Evolutionary conservation across 2,113 vertebrate genomes (phyloP).

Genomic region (Phylloscopus trochiloides): DNA sequence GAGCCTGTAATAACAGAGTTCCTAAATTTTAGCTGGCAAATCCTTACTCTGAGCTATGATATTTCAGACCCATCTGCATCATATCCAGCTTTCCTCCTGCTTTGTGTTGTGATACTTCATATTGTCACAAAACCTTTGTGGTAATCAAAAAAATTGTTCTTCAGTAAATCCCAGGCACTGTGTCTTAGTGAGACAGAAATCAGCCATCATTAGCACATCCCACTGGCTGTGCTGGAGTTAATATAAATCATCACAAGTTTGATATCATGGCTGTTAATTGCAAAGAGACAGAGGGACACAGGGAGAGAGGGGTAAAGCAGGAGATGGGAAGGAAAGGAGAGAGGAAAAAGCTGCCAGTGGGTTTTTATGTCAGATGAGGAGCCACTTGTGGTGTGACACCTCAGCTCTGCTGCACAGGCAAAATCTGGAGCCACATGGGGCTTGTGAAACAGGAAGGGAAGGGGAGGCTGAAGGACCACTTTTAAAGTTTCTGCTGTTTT

Average conservation of each 20-base stretch:
- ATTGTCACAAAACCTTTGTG: background rate
- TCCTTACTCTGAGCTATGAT: background rate
- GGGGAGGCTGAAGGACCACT: background rate
- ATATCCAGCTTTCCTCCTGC: background rate
- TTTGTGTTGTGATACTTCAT: background rate
- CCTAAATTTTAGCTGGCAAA: background rate
- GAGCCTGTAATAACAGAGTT: background rate
- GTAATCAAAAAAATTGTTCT: background rate
- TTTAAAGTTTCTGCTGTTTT: background rate
- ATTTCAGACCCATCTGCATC: background rate
- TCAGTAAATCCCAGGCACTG: background rate
- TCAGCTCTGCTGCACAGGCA: background rate
- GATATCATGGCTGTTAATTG: background rate
- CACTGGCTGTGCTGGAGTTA: background rate
- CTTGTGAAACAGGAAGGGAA: background rate
- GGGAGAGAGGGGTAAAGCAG: background rate
- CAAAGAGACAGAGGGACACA: background rate
- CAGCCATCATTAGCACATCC: background rate
- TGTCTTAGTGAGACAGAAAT: background rate
- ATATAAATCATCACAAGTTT: background rate
- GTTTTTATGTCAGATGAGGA: background rate
- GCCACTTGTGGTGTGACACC: background rate
- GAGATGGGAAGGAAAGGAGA: background rate
- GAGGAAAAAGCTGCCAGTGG: rapidly evolving
- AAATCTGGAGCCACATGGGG: background rate